Evolutionary conservation across 2,888 invertebrate species (phyloP).

Genomic region (Ctenicera cuprea): DNA sequence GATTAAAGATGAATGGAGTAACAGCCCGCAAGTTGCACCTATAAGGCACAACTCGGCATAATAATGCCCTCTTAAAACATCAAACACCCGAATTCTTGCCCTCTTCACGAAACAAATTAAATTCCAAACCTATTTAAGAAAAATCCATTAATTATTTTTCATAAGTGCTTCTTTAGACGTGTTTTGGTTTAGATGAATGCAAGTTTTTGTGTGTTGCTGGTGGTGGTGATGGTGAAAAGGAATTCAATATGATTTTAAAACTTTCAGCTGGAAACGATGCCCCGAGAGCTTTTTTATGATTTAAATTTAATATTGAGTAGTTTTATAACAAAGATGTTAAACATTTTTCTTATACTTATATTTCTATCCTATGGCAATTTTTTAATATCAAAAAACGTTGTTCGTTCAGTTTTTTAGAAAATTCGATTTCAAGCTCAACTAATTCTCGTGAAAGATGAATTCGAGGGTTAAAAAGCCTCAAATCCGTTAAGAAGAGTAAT

Average conservation of each 20-base stretch:
- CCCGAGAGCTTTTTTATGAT: constrained; percentile 7
- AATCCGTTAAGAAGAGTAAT: constrained; percentile 59
- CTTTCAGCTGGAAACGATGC: background rate
- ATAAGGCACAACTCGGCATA: background rate
- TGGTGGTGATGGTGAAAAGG: background rate
- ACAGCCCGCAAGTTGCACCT: constrained; percentile 14
- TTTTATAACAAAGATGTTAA: no score
- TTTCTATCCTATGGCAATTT: no score
- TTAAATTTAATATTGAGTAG: background rate
- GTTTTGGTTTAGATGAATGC: constrained; percentile 2
- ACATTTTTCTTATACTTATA: no score
- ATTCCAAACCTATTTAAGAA: background rate
- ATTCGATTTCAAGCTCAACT: no score
- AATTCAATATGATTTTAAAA: constrained; percentile 11
- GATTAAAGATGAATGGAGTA: constrained; percentile 52
- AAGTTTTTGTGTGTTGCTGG: background rate
- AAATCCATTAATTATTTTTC: constrained; percentile 15
- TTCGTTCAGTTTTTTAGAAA: no score
- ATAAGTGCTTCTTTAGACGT: background rate
- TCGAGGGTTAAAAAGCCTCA: constrained; percentile 27
- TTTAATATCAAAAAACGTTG: no score
- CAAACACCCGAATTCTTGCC: background rate
- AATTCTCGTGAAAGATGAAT: background rate
- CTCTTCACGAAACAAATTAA: background rate
- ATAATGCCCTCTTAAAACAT: background rate